phyloP scores from a whole-genome alignment of 2,113 vertebrate genomes.

The Macquaria australasica region DNA sequence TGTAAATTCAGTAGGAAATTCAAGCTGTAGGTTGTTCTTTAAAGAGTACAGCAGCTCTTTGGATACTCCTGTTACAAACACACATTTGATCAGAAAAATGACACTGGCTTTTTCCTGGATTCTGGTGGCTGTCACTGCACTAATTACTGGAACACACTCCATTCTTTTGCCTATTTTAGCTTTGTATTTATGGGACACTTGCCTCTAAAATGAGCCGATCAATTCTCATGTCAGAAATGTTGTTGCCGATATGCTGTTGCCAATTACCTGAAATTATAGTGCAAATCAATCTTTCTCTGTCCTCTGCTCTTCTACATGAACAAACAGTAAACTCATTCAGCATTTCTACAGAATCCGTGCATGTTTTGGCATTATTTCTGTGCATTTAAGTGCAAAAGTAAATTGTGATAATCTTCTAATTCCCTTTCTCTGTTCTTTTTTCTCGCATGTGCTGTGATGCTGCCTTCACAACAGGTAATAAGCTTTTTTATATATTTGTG shows the following conservation, averaged over 20 bases:
- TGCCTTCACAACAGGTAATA: constrained; percentile 55
- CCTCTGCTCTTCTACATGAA: background rate
- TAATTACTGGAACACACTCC: constrained; percentile 4
- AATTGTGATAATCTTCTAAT: constrained; percentile 1
- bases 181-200: background rate
- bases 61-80: constrained; percentile 5
- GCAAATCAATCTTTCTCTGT: constrained; percentile 6
- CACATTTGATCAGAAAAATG: constrained; percentile 4
- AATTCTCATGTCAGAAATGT: constrained; percentile 18
- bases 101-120: background rate
- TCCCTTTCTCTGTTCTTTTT: constrained; percentile 18
- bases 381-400: background rate
- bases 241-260: constrained; percentile 6
- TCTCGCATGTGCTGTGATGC: constrained; percentile 22
- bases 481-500: background rate
- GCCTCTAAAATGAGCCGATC: constrained; percentile 5
- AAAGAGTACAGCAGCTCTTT: background rate
- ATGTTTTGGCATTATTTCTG: background rate
- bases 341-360: background rate
- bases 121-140: background rate
- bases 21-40: background rate
- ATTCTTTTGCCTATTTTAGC: background rate
- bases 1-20: background rate
- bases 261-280: constrained; percentile 29
- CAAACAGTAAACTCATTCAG: background rate